A percentile compares a stretch with the other conserved stretches of the same genome.
These are phyloP conservation scores for Nymphalis c-album DNA, from an alignment of 2,888 invertebrate species.

Conservation along the genomic window DNA sequence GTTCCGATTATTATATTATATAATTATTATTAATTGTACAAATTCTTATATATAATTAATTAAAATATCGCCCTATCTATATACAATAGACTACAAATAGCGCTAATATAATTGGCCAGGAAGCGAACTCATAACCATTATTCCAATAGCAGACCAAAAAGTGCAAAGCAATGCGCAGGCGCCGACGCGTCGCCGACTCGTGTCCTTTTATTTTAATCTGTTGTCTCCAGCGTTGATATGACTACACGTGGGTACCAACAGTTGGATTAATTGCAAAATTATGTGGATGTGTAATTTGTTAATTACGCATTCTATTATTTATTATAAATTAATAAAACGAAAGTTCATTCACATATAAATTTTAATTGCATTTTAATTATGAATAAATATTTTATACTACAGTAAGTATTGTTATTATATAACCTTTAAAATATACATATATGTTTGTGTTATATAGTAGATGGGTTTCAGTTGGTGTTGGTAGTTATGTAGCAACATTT, in stretches of 20 bases:
- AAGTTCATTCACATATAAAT: no score
- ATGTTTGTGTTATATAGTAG: no score
- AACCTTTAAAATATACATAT: no score
- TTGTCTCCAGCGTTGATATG: conserved; percentile 12
- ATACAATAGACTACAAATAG: conserved; percentile 15
- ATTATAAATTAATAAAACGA: no score
- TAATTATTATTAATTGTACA: no score
- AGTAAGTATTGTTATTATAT: no score
- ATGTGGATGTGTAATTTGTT: conserved; percentile 1
- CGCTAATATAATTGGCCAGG: conserved; percentile 30
- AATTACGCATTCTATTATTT: background rate
- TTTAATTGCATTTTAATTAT: no score
- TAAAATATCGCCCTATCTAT: background rate
- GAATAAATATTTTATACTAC: no score
- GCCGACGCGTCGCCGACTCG: conserved; percentile 43
- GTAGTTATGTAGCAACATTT: no score
- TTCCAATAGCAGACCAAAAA: conserved; percentile 28
- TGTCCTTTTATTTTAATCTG: conserved; percentile 32
- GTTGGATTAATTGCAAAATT: conserved; percentile 9
- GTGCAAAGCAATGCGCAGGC: conserved; percentile 51
- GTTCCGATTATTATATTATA: no score
- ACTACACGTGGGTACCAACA: conserved; percentile 18
- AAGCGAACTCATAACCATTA: conserved; percentile 23
- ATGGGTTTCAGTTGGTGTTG: no score
- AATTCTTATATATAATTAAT: no score